Percentiles rank a stretch among this genome's conserved stretches.
Evolutionary conservation across 1,140 invertebrate species (phyloP).

Genomic region (Drosophila arawakana): DNA sequence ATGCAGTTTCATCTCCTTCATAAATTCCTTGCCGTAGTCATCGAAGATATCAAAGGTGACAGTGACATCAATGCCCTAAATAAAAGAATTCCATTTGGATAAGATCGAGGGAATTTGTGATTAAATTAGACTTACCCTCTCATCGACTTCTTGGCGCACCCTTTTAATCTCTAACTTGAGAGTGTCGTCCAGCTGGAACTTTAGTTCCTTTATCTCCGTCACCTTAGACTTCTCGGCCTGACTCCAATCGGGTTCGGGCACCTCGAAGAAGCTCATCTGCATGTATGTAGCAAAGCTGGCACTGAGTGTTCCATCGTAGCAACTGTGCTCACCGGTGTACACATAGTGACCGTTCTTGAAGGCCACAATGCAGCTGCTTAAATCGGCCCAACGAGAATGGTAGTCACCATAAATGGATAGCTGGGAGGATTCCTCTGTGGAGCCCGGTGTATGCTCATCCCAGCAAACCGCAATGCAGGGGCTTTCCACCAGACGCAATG

Average conservation of each 20-base stretch:
- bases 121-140: constrained; percentile 44
- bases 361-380: constrained; percentile 84
- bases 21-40: constrained; percentile 86
- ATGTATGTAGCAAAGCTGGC: constrained; percentile 82
- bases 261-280: constrained; percentile 81
- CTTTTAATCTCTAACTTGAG: constrained; percentile 69
- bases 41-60: constrained; percentile 82
- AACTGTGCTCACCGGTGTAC: constrained; percentile 85
- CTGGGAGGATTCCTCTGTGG: constrained; percentile 83
- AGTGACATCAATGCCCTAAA: constrained; percentile 84
- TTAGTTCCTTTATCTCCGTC: constrained; percentile 56
- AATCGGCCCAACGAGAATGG: constrained; percentile 86
- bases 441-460: constrained; percentile 85
- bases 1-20: constrained; percentile 85
- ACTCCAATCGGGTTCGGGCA: constrained; percentile 68
- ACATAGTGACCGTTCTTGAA: constrained; percentile 86
- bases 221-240: constrained; percentile 36
- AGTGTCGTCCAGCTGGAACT: constrained; percentile 72
- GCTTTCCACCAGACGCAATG: constrained; percentile 88
- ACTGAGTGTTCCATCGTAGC: constrained; percentile 86
- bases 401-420: constrained; percentile 84
- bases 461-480: constrained; percentile 87
- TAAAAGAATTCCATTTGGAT: neutral
- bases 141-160: constrained; percentile 61
- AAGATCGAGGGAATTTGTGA: neutral